phyloP scores from a whole-genome alignment of 1,140 invertebrate genomes.

The Marisa cornuarietis region DNA sequence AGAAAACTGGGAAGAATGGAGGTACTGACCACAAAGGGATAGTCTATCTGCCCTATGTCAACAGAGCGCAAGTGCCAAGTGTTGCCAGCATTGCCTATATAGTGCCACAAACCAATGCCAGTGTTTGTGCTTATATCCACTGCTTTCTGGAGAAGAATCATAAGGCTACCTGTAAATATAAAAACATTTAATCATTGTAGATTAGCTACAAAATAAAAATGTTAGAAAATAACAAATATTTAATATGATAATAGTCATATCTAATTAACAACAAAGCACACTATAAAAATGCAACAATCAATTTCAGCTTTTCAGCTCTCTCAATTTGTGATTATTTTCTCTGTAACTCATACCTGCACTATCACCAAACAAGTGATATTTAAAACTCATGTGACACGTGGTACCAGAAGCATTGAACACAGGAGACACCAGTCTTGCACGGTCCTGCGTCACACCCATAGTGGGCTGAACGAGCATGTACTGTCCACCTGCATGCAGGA shows the following conservation, averaged over 20 bases:
- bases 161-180: constrained; percentile 45
- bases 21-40: constrained; percentile 52
- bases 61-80: constrained; percentile 45
- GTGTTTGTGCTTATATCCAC: constrained; percentile 24
- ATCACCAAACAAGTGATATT: constrained; percentile 79
- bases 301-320: too few relatives aligned
- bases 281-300: too few relatives aligned
- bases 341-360: constrained; percentile 63
- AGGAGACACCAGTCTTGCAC: constrained; percentile 49
- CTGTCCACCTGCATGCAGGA: constrained; percentile 66
- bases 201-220: too few relatives aligned
- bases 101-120: constrained; percentile 13
- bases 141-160: constrained; percentile 41
- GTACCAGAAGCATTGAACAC: constrained; percentile 47
- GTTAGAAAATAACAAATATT: too few relatives aligned
- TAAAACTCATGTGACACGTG: constrained; percentile 69
- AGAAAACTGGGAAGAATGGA: not conserved
- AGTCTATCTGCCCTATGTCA: constrained; percentile 45
- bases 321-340: too few relatives aligned
- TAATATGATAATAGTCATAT: too few relatives aligned
- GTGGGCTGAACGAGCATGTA: constrained; percentile 78
- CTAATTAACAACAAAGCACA: too few relatives aligned
- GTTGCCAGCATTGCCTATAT: constrained; percentile 28
- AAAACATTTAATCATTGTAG: too few relatives aligned
- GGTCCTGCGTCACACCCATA: constrained; percentile 60